Base-by-base conservation (phyloP, 2,797 vertebrate species). In the Falco naumanni region DNA sequence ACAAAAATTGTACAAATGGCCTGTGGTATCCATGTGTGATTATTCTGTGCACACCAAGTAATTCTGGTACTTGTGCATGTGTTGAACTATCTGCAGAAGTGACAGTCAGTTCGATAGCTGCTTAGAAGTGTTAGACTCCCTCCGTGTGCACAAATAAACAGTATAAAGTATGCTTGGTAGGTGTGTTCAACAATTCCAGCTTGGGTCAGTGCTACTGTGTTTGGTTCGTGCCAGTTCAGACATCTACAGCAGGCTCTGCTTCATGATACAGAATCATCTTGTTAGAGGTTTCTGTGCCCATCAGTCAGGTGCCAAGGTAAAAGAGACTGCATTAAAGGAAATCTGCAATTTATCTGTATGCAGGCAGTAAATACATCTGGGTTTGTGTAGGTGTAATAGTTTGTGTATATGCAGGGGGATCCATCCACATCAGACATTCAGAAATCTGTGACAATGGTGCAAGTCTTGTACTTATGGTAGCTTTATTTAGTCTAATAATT, bases 1-100 rank as follows among this genome's bases (percentile, higher is more conserved):
- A 41, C 10, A 39, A 28, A 39, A 19, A 19, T 15, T 17, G 3
- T 34, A 14, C 25, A 26, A 51, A 59, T 5, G 34, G 12, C 6
- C 20, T 1, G 0, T 60, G 29, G 43, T 5, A 17, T 11, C 6
- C 3, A 1, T 29, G 2, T 9, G 28, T 17, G 26, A 6, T 29
- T 28, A 21, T 51, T 56, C 47, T 37, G 51, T 5, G 3, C 31
- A 26, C 33, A 24, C 9, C 4, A 43, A 78, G 37, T 16, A 14
- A 18, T 78, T 78, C 48, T 64, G 64, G 39, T 24, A 22, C 47
- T 53, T 51, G 20, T 17, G 45, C 33, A 11, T 7, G 11, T 47
- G 45, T 26, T 59, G 54, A n/a, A 14, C 28, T 54, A 50, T 20
- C 78, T 60, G 60, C 29, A 54, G 45, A 64, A 74, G 70, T 51